Conservation (phyloP, 2,888 invertebrate species). For the Drosophila mettleri region DNA sequence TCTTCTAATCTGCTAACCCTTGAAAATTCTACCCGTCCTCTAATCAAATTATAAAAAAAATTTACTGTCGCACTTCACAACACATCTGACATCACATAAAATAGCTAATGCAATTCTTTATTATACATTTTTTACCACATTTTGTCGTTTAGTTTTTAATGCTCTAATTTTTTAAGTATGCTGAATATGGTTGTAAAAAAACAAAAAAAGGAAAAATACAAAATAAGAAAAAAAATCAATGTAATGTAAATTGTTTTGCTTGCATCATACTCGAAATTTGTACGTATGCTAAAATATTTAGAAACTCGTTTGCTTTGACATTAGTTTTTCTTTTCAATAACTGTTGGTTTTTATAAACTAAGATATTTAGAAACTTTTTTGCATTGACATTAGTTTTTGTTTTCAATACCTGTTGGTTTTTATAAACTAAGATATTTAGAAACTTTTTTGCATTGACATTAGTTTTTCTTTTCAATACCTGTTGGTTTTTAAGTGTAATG, state of each 20-base stretch:
- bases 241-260: conserved; percentile 21
- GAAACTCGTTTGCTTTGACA: conserved; percentile 48
- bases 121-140: conserved; percentile 24
- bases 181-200: conserved; percentile 70
- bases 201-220: conserved; percentile 21
- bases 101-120: conserved; percentile 1
- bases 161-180: conserved; percentile 61
- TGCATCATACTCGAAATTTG: conserved; percentile 36
- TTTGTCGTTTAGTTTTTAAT: conserved; percentile 66
- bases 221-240: conserved; percentile 35
- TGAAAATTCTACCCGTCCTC: conserved; percentile 56
- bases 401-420: conserved; percentile 60
- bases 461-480: conserved; percentile 59
- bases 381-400: conserved; percentile 61
- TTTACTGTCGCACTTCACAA: conserved; percentile 18
- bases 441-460: conserved; percentile 55
- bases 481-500: conserved; percentile 55
- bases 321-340: conserved; percentile 60
- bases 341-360: no score
- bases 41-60: conserved; percentile 62
- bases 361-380: conserved; percentile 35
- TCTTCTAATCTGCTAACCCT: conserved; percentile 28
- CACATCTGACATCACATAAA: conserved; percentile 20
- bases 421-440: conserved; percentile 22
- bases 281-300: conserved; percentile 25